phyloP scores from a whole-genome alignment of 2,113 vertebrate genomes.

The sheep (Ovis aries) region ARS-UI_Ramb_v3.0 NC_056065.1:16012001-16012500 shows the following conservation, averaged over 20 bases:
- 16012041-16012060: neutral
- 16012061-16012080: neutral
- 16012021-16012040: neutral
- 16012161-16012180: neutral
- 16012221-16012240: neutral
- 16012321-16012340: neutral
- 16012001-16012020: neutral
- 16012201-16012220: neutral
- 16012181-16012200: neutral
- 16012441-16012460: neutral
- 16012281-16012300: neutral
- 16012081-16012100: neutral
- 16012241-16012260: neutral
- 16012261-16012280: neutral
- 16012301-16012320: neutral
- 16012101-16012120: neutral
- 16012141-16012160: neutral
- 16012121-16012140: neutral
- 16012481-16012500: rapidly evolving
- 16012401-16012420: neutral
- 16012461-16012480: neutral
- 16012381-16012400: neutral
- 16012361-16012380: neutral
- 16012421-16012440: neutral
- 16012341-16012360: neutral